Evolutionary conservation across 2,888 invertebrate species (phyloP).

Genomic region (Sphecodes monilicornis): DNA sequence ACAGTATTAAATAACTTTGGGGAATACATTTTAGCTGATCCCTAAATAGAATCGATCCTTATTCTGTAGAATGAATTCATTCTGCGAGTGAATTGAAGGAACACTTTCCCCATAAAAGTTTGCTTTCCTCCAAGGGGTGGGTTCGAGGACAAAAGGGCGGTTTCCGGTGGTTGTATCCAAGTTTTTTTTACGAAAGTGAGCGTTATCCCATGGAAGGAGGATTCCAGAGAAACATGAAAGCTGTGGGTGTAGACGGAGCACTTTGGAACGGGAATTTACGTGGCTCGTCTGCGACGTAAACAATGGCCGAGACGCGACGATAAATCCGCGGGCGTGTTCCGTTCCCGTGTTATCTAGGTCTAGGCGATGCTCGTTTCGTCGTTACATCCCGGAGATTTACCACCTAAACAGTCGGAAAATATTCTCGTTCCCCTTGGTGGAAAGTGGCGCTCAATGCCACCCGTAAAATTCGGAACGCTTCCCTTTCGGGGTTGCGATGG

Average conservation of each 20-base stretch:
- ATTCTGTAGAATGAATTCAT: background rate
- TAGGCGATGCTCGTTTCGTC: conserved; percentile 67
- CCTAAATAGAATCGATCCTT: background rate
- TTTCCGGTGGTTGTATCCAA: background rate
- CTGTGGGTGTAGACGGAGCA: conserved; percentile 60
- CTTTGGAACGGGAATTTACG: conserved; percentile 71
- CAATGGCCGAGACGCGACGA: conserved; percentile 73
- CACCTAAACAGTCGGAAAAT: conserved; percentile 29
- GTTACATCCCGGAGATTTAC: conserved; percentile 43
- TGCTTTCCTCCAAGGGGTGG: background rate
- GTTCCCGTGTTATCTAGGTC: conserved; percentile 68
- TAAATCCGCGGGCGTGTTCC: conserved; percentile 69
- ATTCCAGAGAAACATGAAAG: conserved; percentile 28
- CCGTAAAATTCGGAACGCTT: conserved; percentile 29
- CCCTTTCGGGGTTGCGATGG: background rate
- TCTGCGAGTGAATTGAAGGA: background rate
- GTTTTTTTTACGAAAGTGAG: conserved; percentile 22
- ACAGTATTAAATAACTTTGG: background rate
- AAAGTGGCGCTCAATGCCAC: conserved; percentile 6
- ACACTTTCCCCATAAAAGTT: background rate
- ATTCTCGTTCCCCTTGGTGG: conserved; percentile 10
- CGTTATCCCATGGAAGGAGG: conserved; percentile 36
- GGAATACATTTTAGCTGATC: background rate
- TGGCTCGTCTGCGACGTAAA: conserved; percentile 68
- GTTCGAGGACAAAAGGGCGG: background rate